Base-by-base conservation (phyloP, 2,113 vertebrate genomes). In the Rana temporaria region DNA sequence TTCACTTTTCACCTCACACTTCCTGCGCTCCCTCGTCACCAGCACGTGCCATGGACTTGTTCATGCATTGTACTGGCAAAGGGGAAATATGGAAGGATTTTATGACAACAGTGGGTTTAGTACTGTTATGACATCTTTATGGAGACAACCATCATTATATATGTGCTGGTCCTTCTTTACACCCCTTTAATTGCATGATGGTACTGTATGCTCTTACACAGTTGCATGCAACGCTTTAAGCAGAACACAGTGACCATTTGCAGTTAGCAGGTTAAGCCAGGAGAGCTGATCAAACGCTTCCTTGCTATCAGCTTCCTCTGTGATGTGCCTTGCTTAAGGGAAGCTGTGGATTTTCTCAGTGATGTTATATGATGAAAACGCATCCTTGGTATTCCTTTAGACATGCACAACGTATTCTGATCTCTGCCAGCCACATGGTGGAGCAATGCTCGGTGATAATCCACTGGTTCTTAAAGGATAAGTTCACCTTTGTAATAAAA, bases 11-110 rank as follows among this genome's bases (percentile, higher is more conserved):
- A 70, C 66, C 66, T 79, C 78, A 67, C 78, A 69, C 78, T 69
- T 69, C 65, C 52, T 55, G 66, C 78, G 65, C 78, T 64, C 78
- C 30, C n/a, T 69, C 65, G 26, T 69, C 78, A 63, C 32, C 59
- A 60, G 14, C 65, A 60, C 55, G 48, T 65, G 77, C 22, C 38
- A 11, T 56, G 75, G 59, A 66, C 15, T 26, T 18, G 78, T 30
- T 59, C 78, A 67, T 55, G 26, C 65, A 30, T 17, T 1, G 17
- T 14, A 66, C 62, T 22, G 24, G 20, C 19, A 57, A 26, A 22
- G 20, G 78, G 78, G 65, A 66, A 34, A 12, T 69, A 15, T 7
- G n/a, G 19, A 42, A 55, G 55, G 65, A 52, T 64, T 34, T 74
- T 18, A 60, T 56, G 78, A 42, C n/a, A n/a, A 18, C 52, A 20